Percentiles rank a stretch among this genome's conserved stretches.
Conservation (phyloP, 2,797 vertebrate species). For the Halcyon chelicuti region DNA sequence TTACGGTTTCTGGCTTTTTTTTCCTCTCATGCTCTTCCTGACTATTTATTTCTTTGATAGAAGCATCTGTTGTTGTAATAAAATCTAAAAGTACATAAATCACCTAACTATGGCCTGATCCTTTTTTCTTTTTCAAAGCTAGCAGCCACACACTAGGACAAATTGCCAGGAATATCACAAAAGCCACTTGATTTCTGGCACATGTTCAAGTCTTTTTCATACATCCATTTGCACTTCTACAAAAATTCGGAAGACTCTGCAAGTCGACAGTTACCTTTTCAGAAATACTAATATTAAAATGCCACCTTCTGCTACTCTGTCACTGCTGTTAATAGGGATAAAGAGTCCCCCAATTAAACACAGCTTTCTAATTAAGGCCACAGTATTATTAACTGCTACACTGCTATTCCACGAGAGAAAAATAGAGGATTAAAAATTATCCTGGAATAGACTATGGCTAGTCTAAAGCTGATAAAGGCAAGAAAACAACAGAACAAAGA, state of each 20-base stretch:
- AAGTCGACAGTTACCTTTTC: not conserved
- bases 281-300: conserved; percentile 31
- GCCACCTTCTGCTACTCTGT: conserved; percentile 14
- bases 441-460: not conserved
- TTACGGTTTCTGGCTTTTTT: not conserved
- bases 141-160: not conserved
- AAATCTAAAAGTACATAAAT: conserved; percentile 7
- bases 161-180: not conserved
- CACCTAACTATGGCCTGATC: not conserved
- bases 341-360: conserved; percentile 40
- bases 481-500: not conserved
- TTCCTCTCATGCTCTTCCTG: not conserved
- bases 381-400: conserved; percentile 15
- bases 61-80: not conserved
- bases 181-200: not conserved
- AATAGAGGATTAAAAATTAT: conserved; percentile 36
- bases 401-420: conserved; percentile 13
- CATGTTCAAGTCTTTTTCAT: not conserved
- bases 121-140: not conserved
- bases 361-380: conserved; percentile 50
- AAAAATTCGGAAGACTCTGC: not conserved
- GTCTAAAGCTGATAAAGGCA: conserved; percentile 9
- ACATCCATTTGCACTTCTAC: not conserved
- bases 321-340: conserved; percentile 34
- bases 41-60: not conserved